Conservation (phyloP, 37 sponge, comb jelly and placozoan species). For the Halisarca cf. caerulea region DNA sequence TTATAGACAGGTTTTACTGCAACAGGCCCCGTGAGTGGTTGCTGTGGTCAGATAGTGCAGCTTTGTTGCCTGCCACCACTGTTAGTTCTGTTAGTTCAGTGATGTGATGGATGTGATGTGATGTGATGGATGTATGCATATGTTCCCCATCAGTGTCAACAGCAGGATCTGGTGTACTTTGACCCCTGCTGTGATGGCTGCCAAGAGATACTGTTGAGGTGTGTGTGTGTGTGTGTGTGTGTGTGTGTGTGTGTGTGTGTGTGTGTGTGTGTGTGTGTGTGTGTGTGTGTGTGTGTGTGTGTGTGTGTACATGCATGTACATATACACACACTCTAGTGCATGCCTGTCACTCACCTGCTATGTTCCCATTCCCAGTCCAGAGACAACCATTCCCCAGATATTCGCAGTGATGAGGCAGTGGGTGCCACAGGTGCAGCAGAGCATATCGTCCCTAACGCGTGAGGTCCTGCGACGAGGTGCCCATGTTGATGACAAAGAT, state of each 20-base stretch:
- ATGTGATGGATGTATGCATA: no score
- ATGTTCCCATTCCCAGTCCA: slow-evolving; percentile 41
- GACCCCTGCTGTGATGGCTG: slow-evolving; percentile 78
- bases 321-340: background rate
- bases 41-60: background rate
- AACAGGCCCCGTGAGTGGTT: no score
- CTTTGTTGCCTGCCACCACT: background rate
- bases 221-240: slow-evolving; percentile 22
- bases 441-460: slow-evolving; percentile 79
- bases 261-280: slow-evolving; percentile 4
- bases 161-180: slow-evolving; percentile 73
- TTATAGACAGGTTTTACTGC: no score
- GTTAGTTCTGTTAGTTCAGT: no score
- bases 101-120: background rate
- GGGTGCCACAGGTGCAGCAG: slow-evolving; percentile 91
- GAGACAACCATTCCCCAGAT: slow-evolving; percentile 90
- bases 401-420: slow-evolving; percentile 97
- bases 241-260: background rate
- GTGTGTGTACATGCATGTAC: background rate
- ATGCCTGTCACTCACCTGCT: background rate
- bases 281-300: slow-evolving; percentile 37
- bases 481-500: slow-evolving; percentile 88
- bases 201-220: slow-evolving; percentile 71
- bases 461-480: slow-evolving; percentile 75
- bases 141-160: slow-evolving; percentile 40